A percentile compares a stretch with the other conserved stretches of the same genome.
phyloP scores from a whole-genome alignment of 2,888 invertebrate species.

The Euzophera pinguis region DNA sequence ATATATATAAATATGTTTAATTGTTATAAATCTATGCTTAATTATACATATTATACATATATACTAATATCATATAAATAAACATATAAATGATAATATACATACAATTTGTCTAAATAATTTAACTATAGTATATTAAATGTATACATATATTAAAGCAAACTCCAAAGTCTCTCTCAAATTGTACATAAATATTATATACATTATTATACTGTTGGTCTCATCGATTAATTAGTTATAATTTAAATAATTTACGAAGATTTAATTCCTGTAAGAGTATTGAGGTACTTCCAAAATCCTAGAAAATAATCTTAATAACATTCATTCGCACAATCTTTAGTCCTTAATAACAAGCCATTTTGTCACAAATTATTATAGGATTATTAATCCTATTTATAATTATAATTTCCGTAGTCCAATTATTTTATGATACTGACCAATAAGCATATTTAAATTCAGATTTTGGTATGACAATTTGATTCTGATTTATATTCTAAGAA shows the following conservation, averaged over 20 bases:
- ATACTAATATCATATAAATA: slow-evolving; percentile 22
- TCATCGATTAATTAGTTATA: slow-evolving; percentile 18
- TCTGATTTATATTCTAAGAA: no score
- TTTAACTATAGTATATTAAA: not conserved
- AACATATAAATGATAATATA: slow-evolving; percentile 19
- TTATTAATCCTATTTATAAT: not conserved
- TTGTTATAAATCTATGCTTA: slow-evolving; percentile 18
- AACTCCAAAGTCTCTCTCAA: slow-evolving; percentile 60
- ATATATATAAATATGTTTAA: slow-evolving; percentile 21
- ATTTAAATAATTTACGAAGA: slow-evolving; percentile 17
- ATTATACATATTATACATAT: slow-evolving; percentile 26
- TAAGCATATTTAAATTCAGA: slow-evolving; percentile 1
- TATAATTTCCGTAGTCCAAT: not conserved
- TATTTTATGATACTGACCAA: slow-evolving; percentile 1
- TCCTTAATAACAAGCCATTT: slow-evolving; percentile 11
- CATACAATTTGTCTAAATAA: slow-evolving; percentile 11
- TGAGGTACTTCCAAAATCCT: slow-evolving; percentile 49
- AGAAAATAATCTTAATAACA: slow-evolving; percentile 18
- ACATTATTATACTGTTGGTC: slow-evolving; percentile 22
- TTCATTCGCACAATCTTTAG: slow-evolving; percentile 15
- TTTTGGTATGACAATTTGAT: not conserved
- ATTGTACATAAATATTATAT: slow-evolving; percentile 36
- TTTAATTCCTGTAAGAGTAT: slow-evolving; percentile 36
- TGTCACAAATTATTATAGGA: not conserved
- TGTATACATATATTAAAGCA: slow-evolving; percentile 55